Evolutionary conservation across 2,888 invertebrate species (phyloP).

Genomic region (Tubulanus polymorphus): DNA sequence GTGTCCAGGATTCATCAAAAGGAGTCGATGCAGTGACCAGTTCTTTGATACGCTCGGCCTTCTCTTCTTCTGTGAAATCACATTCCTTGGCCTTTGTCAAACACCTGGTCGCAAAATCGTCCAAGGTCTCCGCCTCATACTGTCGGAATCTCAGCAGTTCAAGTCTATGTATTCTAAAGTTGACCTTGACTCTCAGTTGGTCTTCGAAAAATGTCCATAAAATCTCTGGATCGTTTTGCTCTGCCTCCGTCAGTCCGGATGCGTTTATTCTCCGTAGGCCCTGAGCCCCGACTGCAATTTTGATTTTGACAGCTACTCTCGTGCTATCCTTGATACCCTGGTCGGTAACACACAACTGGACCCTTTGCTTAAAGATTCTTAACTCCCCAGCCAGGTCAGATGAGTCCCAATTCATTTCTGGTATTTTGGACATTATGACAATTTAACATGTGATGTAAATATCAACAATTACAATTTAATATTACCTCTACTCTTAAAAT

Average conservation of each 20-base stretch:
- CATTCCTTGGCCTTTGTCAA: conserved; percentile 10
- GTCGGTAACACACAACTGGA: conserved; percentile 2
- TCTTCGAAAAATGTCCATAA: conserved; percentile 9
- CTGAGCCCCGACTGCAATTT: conserved; percentile 7
- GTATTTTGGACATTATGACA: too few relatives aligned
- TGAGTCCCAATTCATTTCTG: conserved; percentile 5
- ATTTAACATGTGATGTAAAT: too few relatives aligned
- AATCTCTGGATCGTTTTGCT: conserved; percentile 5
- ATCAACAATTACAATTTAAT: too few relatives aligned
- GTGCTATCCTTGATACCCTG: conserved; percentile 2
- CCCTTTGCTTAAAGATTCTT: conserved; percentile 3
- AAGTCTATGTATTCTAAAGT: conserved; percentile 13
- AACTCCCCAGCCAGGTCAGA: conserved; percentile 6
- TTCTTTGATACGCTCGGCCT: conserved; percentile 12
- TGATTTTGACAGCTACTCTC: conserved; percentile 8
- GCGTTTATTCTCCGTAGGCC: conserved; percentile 12
- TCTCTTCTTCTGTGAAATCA: conserved; percentile 9
- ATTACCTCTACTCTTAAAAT: too few relatives aligned
- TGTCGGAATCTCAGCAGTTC: conserved; percentile 13
- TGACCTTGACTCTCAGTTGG: conserved; percentile 7
- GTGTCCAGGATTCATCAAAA: conserved; percentile 8
- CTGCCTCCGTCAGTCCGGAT: conserved; percentile 8
- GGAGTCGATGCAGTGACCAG: conserved; percentile 12
- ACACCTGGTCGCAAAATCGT: conserved; percentile 11
- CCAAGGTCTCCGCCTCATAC: conserved; percentile 8